Evolutionary conservation across 2,888 invertebrate species (phyloP).

Genomic region (Drosophila histrio): DNA sequence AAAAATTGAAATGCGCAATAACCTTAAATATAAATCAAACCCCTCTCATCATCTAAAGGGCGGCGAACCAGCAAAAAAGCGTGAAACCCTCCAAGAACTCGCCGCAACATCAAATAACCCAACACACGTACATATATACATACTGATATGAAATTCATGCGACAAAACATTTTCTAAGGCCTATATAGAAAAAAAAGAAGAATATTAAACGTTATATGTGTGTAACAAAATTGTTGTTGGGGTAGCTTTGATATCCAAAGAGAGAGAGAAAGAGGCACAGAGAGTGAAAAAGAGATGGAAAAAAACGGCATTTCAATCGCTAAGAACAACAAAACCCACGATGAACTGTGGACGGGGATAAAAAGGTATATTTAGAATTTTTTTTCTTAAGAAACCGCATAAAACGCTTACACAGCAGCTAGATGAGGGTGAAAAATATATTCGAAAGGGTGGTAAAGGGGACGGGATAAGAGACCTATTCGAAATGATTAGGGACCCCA

Average conservation of each 20-base stretch:
- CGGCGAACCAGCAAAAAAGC: constrained; percentile 31
- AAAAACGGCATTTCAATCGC: constrained; percentile 31
- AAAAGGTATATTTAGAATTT: constrained; percentile 60
- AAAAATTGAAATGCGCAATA: constrained; percentile 54
- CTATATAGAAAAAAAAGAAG: constrained; percentile 10
- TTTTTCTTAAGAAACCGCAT: constrained; percentile 55
- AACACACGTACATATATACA: constrained; percentile 17
- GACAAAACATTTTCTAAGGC: constrained; percentile 40
- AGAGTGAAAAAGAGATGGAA: constrained; percentile 12
- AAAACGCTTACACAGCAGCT: constrained; percentile 52
- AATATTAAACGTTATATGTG: constrained; percentile 50
- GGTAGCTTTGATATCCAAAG: constrained; percentile 63
- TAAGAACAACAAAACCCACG: constrained; percentile 22
- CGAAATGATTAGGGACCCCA: constrained; percentile 48
- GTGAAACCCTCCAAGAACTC: constrained; percentile 52
- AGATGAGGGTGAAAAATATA: constrained; percentile 8
- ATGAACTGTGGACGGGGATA: not conserved
- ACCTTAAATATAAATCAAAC: constrained; percentile 53
- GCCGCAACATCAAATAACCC: constrained; percentile 51
- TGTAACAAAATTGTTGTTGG: constrained; percentile 59
- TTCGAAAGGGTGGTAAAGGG: not conserved
- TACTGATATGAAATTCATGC: constrained; percentile 32
- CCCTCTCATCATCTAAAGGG: constrained; percentile 11
- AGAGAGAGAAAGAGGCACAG: not conserved
- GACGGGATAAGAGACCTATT: constrained; percentile 19